Conservation (phyloP, 2,888 invertebrate species). For the Leucophenga montana region DNA sequence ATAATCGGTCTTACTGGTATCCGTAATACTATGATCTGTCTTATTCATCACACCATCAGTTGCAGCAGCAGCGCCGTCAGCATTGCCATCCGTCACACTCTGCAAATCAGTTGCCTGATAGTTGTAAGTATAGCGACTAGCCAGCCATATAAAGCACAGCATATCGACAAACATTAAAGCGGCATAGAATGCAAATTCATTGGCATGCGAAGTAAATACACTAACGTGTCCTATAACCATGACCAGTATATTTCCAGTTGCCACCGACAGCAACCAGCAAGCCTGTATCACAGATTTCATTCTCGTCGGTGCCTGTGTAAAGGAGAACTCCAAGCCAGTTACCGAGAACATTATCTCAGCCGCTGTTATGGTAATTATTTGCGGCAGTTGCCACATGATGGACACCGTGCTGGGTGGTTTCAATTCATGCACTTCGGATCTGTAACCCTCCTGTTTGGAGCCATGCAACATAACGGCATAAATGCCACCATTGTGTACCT, state of each 20-base stretch:
- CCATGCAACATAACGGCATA: conserved; percentile 76
- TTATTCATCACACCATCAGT: too few relatives aligned
- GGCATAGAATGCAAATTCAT: conserved; percentile 91
- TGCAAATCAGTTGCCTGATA: conserved; percentile 35
- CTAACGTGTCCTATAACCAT: conserved; percentile 76
- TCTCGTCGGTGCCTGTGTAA: conserved; percentile 90
- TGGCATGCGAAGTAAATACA: conserved; percentile 75
- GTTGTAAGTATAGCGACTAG: conserved; percentile 85
- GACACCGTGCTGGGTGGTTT: conserved; percentile 84
- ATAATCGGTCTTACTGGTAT: too few relatives aligned
- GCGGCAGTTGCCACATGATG: conserved; percentile 87
- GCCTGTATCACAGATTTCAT: conserved; percentile 97
- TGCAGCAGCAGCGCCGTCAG: too few relatives aligned
- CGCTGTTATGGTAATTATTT: conserved; percentile 92
- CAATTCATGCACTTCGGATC: conserved; percentile 51
- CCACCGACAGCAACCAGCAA: conserved; percentile 93
- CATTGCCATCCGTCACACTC: too few relatives aligned
- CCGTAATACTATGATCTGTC: too few relatives aligned
- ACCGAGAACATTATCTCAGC: conserved; percentile 97
- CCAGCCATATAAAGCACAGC: conserved; percentile 85
- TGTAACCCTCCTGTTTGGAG: conserved; percentile 65
- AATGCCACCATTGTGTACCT: conserved; percentile 79
- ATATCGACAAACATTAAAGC: conserved; percentile 89
- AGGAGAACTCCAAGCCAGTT: conserved; percentile 96
- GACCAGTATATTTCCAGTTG: conserved; percentile 94